Percentiles rank a stretch among this genome's conserved stretches.
phyloP scores from a whole-genome alignment of 2,888 invertebrate species.

The Pilophorus perplexus region DNA sequence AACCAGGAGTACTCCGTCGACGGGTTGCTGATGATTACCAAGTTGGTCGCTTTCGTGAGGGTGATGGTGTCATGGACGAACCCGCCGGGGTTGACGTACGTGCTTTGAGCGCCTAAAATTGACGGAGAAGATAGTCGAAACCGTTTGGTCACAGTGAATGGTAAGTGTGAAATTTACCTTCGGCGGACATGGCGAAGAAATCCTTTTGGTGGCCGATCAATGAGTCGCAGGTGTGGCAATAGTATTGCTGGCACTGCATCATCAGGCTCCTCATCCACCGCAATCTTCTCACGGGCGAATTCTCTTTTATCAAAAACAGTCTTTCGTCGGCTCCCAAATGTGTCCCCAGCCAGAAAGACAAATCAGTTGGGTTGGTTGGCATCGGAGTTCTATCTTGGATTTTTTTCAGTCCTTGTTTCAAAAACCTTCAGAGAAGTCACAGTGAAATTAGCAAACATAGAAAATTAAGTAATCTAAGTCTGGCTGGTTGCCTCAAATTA shows the following conservation, averaged over 20 bases:
- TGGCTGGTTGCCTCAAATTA: too few species aligned
- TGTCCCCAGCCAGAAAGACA: slow-evolving; percentile 79
- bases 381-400: slow-evolving; percentile 54
- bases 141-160: too few species aligned
- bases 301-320: slow-evolving; percentile 62
- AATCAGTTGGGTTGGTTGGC: slow-evolving; percentile 65
- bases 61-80: slow-evolving; percentile 79
- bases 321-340: slow-evolving; percentile 70
- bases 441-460: too few species aligned
- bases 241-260: slow-evolving; percentile 54
- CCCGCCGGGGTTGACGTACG: slow-evolving; percentile 78
- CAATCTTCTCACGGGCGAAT: slow-evolving; percentile 67
- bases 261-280: slow-evolving; percentile 59
- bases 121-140: too few species aligned
- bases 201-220: slow-evolving; percentile 63
- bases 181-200: slow-evolving; percentile 76
- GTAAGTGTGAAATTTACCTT: too few species aligned
- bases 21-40: slow-evolving; percentile 55
- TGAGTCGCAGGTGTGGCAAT: slow-evolving; percentile 58
- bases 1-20: slow-evolving; percentile 80
- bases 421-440: too few species aligned
- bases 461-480: too few species aligned
- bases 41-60: slow-evolving; percentile 57
- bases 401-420: slow-evolving; percentile 50
- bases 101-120: slow-evolving; percentile 76